These are phyloP conservation scores for Dexiosoma caninum DNA, from an alignment of 2,888 invertebrate species.

Conservation along the genomic window DNA sequence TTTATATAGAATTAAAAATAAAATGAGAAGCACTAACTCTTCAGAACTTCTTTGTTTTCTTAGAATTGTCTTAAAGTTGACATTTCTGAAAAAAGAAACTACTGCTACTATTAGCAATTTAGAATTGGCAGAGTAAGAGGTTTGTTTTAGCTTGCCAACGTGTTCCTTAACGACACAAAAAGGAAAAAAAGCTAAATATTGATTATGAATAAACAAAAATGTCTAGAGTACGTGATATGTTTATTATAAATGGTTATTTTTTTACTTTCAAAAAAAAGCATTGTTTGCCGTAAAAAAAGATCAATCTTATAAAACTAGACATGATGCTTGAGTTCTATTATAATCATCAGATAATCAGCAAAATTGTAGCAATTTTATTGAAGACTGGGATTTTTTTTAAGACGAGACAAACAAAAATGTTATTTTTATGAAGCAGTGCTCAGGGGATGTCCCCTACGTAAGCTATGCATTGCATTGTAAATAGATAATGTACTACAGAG, in stretches of 20 bases:
- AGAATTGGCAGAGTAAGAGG: background rate
- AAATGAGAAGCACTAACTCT: background rate
- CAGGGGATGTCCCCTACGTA: too few relatives aligned
- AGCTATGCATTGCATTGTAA: too few relatives aligned
- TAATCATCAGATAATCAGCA: too few relatives aligned
- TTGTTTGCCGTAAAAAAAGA: too few relatives aligned
- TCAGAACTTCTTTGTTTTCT: background rate
- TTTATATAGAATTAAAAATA: background rate
- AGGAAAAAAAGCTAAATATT: background rate
- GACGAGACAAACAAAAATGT: too few relatives aligned
- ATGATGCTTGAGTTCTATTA: too few relatives aligned
- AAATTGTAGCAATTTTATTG: too few relatives aligned
- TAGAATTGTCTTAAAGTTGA: background rate
- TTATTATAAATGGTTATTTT: background rate
- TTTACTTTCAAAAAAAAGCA: background rate
- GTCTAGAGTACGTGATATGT: background rate
- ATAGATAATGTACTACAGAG: too few relatives aligned
- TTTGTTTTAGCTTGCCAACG: background rate
- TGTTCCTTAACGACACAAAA: background rate
- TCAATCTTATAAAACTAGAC: too few relatives aligned
- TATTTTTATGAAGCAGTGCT: too few relatives aligned
- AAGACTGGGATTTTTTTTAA: too few relatives aligned
- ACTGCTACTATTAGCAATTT: too few relatives aligned
- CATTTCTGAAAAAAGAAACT: background rate
- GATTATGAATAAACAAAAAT: conserved; percentile 4